phyloP scores from a whole-genome alignment of 2,113 vertebrate species.

The Pholis gunnellus region DNA sequence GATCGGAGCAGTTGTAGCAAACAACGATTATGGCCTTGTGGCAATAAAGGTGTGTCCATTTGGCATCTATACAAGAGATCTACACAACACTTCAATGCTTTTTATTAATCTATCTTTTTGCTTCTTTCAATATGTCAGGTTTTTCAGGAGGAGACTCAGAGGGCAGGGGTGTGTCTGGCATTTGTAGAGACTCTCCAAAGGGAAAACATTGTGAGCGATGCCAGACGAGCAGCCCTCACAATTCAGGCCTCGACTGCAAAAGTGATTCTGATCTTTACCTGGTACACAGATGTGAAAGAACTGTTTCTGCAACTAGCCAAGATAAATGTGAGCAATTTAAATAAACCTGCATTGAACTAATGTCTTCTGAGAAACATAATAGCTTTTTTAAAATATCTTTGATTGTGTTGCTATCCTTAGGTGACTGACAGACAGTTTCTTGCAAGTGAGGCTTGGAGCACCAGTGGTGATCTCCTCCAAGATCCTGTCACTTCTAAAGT shows the following conservation, averaged over 20 bases:
- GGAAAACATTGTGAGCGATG: conserved; percentile 71
- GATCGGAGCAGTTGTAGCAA: conserved; percentile 82
- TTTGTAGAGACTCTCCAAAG: conserved; percentile 79
- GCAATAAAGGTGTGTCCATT: conserved; percentile 71
- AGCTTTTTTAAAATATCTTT: neutral
- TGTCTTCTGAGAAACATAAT: neutral
- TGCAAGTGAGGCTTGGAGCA: conserved; percentile 85
- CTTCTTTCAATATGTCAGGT: conserved; percentile 50
- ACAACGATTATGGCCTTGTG: conserved; percentile 80
- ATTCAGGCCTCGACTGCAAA: conserved; percentile 77
- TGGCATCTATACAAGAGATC: neutral
- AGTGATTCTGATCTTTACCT: conserved; percentile 81
- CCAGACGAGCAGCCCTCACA: conserved; percentile 62
- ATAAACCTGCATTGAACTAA: neutral
- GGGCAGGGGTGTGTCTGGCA: conserved; percentile 77
- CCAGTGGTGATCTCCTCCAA: conserved; percentile 70
- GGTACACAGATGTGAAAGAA: conserved; percentile 78
- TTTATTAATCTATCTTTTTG: neutral
- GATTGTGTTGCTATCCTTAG: conserved; percentile 15
- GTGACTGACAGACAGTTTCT: conserved; percentile 81
- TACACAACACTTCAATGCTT: neutral
- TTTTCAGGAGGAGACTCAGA: conserved; percentile 76
- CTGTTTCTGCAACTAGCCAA: conserved; percentile 76
- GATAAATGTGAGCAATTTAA: conserved; percentile 71
- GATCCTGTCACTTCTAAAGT: conserved; percentile 65